A percentile compares a stretch with the other conserved stretches of the same genome.
Conservation (phyloP, 2,888 invertebrate species). For the Leptinotarsa tumamoca region DNA sequence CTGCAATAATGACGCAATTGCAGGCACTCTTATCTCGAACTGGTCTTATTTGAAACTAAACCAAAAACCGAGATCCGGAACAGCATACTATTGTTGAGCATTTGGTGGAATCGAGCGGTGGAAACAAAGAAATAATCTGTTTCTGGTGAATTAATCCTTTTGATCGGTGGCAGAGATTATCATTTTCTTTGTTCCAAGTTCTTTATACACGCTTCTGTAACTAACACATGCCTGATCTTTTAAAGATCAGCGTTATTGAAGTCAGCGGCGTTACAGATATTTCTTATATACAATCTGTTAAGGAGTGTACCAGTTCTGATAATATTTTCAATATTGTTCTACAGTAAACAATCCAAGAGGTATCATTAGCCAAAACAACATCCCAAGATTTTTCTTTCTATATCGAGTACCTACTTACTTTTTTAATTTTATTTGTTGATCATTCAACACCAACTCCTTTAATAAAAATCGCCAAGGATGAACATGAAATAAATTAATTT, state of each 20-base stretch:
- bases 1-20: conserved; percentile 14
- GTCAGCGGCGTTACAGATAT: conserved; percentile 34
- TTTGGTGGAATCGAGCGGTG: conserved; percentile 40
- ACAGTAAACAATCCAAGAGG: too few species aligned
- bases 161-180: conserved; percentile 56
- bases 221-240: conserved; percentile 63
- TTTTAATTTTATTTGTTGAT: too few species aligned
- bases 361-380: too few species aligned
- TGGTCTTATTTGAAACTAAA: not conserved
- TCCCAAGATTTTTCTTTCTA: too few species aligned
- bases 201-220: conserved; percentile 60
- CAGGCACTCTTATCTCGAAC: conserved; percentile 9
- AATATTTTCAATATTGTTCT: too few species aligned
- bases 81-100: conserved; percentile 32
- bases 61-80: conserved; percentile 10
- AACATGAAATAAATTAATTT: too few species aligned
- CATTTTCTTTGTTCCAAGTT: conserved; percentile 59
- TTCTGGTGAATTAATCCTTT: conserved; percentile 58
- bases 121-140: conserved; percentile 57
- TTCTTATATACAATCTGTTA: too few species aligned
- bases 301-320: too few species aligned
- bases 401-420: too few species aligned
- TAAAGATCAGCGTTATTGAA: conserved; percentile 63
- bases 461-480: too few species aligned
- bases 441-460: too few species aligned